Percentiles rank a stretch among this genome's conserved stretches.
These are phyloP conservation scores for Cebidichthys violaceus DNA, from an alignment of 2,113 vertebrate species.

Conservation along the genomic window DNA sequence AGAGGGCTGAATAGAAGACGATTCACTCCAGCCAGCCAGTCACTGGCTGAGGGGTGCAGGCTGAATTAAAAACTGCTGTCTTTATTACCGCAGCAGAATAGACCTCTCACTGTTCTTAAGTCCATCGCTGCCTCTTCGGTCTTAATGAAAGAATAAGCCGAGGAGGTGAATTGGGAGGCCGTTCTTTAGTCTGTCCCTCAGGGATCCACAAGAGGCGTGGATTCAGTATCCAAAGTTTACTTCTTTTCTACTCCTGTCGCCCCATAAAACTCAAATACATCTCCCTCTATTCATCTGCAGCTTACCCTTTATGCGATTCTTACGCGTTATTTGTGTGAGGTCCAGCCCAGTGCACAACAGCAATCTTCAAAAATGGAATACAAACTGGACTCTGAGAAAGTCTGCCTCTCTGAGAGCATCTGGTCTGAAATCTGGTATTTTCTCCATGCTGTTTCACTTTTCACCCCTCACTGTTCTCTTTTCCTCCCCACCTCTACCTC, in stretches of 20 bases:
- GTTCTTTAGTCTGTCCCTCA: conserved; percentile 15
- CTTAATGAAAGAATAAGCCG: conserved; percentile 26
- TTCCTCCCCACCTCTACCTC: conserved; percentile 7
- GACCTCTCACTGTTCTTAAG: conserved; percentile 44
- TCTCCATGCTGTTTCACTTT: conserved; percentile 10
- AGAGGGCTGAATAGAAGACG: conserved; percentile 51
- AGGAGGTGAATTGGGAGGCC: conserved; percentile 13
- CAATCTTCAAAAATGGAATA: neutral
- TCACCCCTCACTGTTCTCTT: conserved; percentile 4
- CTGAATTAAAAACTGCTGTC: conserved; percentile 62
- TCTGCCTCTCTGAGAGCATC: conserved; percentile 34
- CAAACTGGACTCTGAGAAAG: neutral
- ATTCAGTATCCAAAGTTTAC: conserved; percentile 35
- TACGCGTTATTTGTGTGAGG: neutral
- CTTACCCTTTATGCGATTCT: neutral
- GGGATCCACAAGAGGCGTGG: conserved; percentile 29
- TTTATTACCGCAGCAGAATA: conserved; percentile 60
- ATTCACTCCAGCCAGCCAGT: conserved; percentile 48
- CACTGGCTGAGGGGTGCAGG: conserved; percentile 25
- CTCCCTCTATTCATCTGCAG: neutral
- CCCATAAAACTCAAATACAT: neutral
- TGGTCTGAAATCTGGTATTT: conserved; percentile 26
- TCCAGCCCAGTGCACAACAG: neutral
- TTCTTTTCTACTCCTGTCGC: neutral
- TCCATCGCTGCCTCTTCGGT: conserved; percentile 9